Base-by-base conservation (phyloP, 2,888 invertebrate genomes). In the Chesias legatella region DNA sequence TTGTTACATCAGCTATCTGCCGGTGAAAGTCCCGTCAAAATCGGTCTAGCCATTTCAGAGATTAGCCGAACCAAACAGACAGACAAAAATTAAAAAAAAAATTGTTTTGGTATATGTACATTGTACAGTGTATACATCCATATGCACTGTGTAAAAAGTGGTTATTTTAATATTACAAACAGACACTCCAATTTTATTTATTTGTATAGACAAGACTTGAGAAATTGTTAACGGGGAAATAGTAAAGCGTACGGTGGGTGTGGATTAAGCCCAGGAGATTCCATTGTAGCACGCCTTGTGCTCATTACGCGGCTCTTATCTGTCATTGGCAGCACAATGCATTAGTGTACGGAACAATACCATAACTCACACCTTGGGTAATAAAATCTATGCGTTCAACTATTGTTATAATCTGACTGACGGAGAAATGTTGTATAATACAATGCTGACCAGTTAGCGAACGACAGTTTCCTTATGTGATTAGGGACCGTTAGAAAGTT, bases 241-340 rank as follows among this genome's bases (percentile, higher is more conserved):
- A 26, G 33, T 58, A 54, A 44, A 40, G 43, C 38, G 51, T 56
- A 57, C 52, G 46, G 53, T 51, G 48, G 59, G 57, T 52, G 54
- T 59, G 56, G 48, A 60, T 64, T 60, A 58, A 55, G 52, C 53
- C 56, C 52, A 53, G 49, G 63, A 69, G 69, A 73, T 69, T 67
- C 73, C 67, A 71, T 73, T 79, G 72, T 78, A 65, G 67, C 60
- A 64, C 60, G 68, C 63, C 30, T 65, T 67, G 72, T 57, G 63
- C 69, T 75, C 75, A 74, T 79, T 78, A 75, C 75, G 56, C 57
- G 64, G 66, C 67, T 73, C 78, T 84, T 84, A 84, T 83, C 83
- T 83, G 81, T 79, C 80, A 81, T 79, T 83, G 78, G 76, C 77
- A 79, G 74, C 66, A 82, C 76, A 81, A 77, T 74, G 73, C 71